These are phyloP conservation scores for Chaenogobius annularis DNA, from an alignment of 2,113 vertebrate genomes.

Conservation along the genomic window DNA sequence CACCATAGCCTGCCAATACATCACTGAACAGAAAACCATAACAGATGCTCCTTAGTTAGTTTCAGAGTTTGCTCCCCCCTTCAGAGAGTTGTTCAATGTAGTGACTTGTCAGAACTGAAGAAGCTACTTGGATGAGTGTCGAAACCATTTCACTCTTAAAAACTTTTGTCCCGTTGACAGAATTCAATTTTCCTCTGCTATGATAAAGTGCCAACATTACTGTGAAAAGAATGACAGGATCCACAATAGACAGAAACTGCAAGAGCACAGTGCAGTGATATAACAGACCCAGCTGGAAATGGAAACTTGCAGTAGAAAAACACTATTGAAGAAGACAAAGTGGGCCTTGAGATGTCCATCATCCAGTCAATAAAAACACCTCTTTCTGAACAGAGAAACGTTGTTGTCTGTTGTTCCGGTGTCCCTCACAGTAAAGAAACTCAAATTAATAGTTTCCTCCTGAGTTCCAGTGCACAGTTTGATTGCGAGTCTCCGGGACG, in stretches of 20 bases:
- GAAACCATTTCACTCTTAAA: too few species aligned
- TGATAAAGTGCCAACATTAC: not conserved
- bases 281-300: not conserved
- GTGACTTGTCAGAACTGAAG: too few species aligned
- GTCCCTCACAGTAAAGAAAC: not conserved
- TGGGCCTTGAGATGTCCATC: constrained; percentile 14
- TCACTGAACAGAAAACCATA: too few species aligned
- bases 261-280: constrained; percentile 12
- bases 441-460: constrained; percentile 12
- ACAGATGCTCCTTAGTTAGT: too few species aligned
- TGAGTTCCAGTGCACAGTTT: not conserved
- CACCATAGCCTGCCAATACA: too few species aligned
- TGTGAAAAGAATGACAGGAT: not conserved
- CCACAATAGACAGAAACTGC: constrained; percentile 12
- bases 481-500: constrained; percentile 11
- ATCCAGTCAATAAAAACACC: constrained; percentile 16
- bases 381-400: not conserved
- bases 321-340: not conserved
- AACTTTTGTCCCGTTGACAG: too few species aligned
- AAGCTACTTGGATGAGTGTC: too few species aligned
- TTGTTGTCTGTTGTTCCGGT: not conserved
- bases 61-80: too few species aligned
- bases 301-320: not conserved
- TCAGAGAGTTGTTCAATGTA: too few species aligned
- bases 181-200: too few species aligned